These are phyloP conservation scores for Pheosia gnoma DNA, from an alignment of 2,888 invertebrate genomes.

Conservation along the genomic window DNA sequence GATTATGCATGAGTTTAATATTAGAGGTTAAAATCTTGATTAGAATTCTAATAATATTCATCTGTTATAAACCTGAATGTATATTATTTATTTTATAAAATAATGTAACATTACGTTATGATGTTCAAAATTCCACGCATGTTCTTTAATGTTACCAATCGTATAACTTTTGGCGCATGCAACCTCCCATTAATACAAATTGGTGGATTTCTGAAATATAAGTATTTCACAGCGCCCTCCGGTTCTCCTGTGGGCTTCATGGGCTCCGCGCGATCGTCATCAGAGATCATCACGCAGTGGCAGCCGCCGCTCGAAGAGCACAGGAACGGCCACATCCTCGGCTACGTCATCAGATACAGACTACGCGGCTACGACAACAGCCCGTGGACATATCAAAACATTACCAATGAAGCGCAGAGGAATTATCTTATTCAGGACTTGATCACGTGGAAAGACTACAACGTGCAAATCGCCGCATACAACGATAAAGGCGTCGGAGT, in stretches of 20 bases:
- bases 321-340: conserved; percentile 96
- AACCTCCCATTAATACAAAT: not conserved
- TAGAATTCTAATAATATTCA: no score
- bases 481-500: conserved; percentile 98
- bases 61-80: no score
- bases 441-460: conserved; percentile 99
- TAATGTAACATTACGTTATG: no score
- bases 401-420: conserved; percentile 96
- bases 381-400: conserved; percentile 96
- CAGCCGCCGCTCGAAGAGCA: conserved; percentile 97
- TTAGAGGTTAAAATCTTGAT: no score
- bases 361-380: conserved; percentile 96
- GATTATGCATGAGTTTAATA: no score
- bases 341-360: conserved; percentile 96
- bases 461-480: conserved; percentile 97
- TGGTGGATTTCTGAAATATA: not conserved
- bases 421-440: conserved; percentile 95
- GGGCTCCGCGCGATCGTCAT: conserved; percentile 96
- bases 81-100: no score
- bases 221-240: conserved; percentile 90
- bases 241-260: conserved; percentile 97
- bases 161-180: not conserved
- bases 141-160: not conserved
- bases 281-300: conserved; percentile 98
- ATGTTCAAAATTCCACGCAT: no score